phyloP scores from a whole-genome alignment of 2,113 vertebrate species.

The Euleptes europaea region DNA sequence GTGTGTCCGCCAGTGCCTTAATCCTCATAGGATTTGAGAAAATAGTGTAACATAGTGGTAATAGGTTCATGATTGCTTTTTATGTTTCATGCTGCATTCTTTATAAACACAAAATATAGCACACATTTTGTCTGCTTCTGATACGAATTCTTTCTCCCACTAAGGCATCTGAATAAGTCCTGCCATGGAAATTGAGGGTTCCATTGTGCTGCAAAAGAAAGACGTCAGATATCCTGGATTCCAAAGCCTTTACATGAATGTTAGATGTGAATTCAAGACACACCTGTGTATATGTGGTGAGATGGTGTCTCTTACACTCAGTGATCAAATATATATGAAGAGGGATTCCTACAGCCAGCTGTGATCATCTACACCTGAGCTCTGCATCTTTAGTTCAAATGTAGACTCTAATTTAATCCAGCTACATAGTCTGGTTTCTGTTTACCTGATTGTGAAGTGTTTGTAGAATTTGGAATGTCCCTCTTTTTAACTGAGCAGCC shows the following conservation, averaged over 20 bases:
- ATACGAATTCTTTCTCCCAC: not conserved
- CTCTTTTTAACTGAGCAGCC: too few relatives aligned
- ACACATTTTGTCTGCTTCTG: not conserved
- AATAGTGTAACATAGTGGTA: not conserved
- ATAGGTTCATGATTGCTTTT: not conserved
- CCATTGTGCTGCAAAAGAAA: not conserved
- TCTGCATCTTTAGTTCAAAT: not conserved
- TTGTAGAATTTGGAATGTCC: not conserved
- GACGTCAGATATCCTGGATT: not conserved
- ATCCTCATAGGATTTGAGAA: not conserved
- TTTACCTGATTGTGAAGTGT: not conserved
- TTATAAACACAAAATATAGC: not conserved
- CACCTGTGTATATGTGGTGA: too few relatives aligned
- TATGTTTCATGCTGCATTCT: not conserved
- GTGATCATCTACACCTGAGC: not conserved
- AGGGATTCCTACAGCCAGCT: not conserved
- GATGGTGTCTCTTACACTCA: not conserved
- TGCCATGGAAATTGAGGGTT: not conserved
- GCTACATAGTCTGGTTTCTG: not conserved
- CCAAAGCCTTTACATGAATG: not conserved
- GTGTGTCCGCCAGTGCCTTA: not conserved
- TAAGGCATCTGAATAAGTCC: not conserved
- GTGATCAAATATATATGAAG: not conserved
- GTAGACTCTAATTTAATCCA: not conserved
- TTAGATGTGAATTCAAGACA: not conserved